Percentiles rank a stretch among this genome's conserved stretches.
These are phyloP conservation scores for Hydrolagus affinis DNA, from an alignment of 2,113 vertebrate species.

Conservation along the genomic window DNA sequence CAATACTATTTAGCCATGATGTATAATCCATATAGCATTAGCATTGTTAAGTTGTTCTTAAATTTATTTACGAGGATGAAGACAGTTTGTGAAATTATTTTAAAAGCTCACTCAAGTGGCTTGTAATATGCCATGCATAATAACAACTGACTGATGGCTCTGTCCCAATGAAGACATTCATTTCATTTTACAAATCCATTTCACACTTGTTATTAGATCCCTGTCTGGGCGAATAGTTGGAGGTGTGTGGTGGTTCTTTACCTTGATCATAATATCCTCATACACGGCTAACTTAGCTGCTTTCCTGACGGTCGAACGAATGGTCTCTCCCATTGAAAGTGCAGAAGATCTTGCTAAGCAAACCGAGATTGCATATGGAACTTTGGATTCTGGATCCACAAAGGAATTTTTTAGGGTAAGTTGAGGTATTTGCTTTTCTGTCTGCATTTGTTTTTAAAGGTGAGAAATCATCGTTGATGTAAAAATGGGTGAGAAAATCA, in stretches of 20 bases:
- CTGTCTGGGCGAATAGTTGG: constrained; percentile 97
- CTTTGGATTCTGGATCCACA: constrained; percentile 94
- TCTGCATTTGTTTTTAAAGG: background rate
- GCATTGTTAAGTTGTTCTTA: background rate
- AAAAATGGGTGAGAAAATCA: background rate
- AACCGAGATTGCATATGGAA: constrained; percentile 94
- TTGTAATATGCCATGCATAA: background rate
- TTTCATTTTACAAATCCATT: constrained; percentile 61
- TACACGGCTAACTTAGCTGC: constrained; percentile 99
- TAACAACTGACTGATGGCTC: constrained; percentile 17
- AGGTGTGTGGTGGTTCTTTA: constrained; percentile 99
- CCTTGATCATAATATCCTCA: constrained; percentile 98
- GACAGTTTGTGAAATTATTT: background rate
- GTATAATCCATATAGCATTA: background rate
- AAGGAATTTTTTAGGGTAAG: constrained; percentile 99
- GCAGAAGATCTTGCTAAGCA: constrained; percentile 96
- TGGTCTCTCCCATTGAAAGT: constrained; percentile 98
- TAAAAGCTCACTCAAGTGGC: background rate
- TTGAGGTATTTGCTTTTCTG: constrained; percentile 26
- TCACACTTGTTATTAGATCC: constrained; percentile 76
- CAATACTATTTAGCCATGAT: background rate
- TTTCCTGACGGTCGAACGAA: constrained; percentile 97
- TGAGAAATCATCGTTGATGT: background rate
- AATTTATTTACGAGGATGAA: background rate
- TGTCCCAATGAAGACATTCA: constrained; percentile 41